Evolutionary conservation across 2,113 vertebrate genomes (phyloP), one percentile per base, ranked within the genome.

Genomic region (Spea bombifrons): DNA sequence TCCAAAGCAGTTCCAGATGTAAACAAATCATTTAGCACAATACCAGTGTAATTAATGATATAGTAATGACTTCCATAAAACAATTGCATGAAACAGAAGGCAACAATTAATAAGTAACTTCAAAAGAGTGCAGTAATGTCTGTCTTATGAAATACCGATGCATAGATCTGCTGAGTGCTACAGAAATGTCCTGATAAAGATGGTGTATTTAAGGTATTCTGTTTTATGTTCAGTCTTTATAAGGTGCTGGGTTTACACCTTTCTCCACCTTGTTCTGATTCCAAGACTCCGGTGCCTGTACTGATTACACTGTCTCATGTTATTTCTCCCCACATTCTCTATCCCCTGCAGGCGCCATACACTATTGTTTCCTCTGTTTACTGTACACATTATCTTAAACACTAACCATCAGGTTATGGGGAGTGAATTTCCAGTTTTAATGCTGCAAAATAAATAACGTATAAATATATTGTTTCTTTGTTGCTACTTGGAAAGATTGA

Each of bases 201-300:
- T 49, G 45, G 73, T 48, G 73, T 48, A 67, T 73, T 72, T 16
- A 55, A 53, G 43, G 8, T 16, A 71, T 43, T 73, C 61, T 79
- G 71, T 64, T 66, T n/a, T 80, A 67, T 67, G 63, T 55, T 15
- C 45, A 73, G 64, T 67, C n/a, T 16, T 80, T 16, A 80, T 80
- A 52, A 80, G 52, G 71, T 80, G 71, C 59, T 67, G 48, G 45
- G 46, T 44, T 47, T n/a, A 16, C 63, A 49, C 70, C 46, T 65
- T 49, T 80, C 64, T 49, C 71, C 57, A 50, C 55, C 66, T 65
- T 78, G 6, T 53, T 67, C 71, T 80, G 64, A 73, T 73, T 50
- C 50, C 61, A 67, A 57, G 64, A 67, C 64, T 67, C 71, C 77
- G 67, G 67, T 63, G 72, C 69, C 61, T 65, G 8, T 7, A 45